These are phyloP conservation scores for Motacilla alba DNA, from an alignment of 2,113 vertebrate genomes.

Conservation along the genomic window DNA sequence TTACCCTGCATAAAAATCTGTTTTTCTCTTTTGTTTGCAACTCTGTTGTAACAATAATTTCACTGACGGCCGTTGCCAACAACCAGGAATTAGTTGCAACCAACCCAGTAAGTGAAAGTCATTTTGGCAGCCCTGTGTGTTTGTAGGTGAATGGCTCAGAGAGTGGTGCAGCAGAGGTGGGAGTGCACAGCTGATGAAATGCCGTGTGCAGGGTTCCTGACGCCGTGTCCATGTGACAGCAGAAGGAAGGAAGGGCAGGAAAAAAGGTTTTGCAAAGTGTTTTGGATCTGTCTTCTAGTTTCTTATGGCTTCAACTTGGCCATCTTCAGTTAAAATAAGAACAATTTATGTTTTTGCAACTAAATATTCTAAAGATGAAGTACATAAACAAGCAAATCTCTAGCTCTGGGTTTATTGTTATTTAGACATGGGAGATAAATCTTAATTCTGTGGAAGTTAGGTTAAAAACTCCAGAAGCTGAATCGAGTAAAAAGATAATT, in stretches of 20 bases:
- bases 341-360: background rate
- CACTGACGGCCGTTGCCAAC: conserved; percentile 87
- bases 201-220: background rate
- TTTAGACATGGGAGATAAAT: background rate
- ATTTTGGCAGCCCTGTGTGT: background rate
- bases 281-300: background rate
- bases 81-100: conserved; percentile 88
- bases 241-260: background rate
- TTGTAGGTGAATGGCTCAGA: background rate
- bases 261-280: background rate
- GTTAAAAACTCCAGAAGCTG: background rate
- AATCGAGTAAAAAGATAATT: background rate
- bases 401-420: background rate
- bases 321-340: background rate
- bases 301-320: background rate
- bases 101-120: conserved; percentile 85
- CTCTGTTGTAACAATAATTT: conserved; percentile 92
- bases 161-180: background rate
- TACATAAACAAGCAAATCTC: background rate
- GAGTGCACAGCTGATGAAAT: background rate
- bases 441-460: background rate
- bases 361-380: background rate
- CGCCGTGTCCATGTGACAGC: fast-evolving
- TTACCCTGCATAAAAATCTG: conserved; percentile 97
- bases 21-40: conserved; percentile 97